Evolutionary conservation across 2,797 vertebrate species (phyloP).

Genomic region (Pseudomugil gertrudae): DNA sequence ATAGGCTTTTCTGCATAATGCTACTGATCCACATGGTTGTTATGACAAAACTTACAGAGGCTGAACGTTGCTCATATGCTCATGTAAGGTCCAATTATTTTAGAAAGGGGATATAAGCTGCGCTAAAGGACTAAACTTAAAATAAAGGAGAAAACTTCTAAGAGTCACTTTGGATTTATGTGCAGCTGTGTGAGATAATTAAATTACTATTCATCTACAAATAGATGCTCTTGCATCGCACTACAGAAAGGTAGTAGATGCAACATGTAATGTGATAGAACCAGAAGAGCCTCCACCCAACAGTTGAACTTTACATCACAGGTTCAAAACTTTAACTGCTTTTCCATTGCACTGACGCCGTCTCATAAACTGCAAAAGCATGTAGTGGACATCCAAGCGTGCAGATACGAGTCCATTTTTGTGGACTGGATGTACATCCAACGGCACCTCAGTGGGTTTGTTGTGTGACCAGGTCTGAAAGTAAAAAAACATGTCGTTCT

Average conservation of each 20-base stretch:
- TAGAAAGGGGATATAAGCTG: conserved; percentile 25
- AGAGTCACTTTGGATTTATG: background rate
- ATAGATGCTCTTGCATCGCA: background rate
- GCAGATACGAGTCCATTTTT: background rate
- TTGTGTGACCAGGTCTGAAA: conserved; percentile 21
- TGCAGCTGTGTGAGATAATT: background rate
- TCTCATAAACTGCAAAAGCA: background rate
- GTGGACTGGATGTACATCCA: conserved; percentile 17
- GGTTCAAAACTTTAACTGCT: background rate
- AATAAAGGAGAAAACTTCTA: background rate
- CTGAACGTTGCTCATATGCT: conserved; percentile 25
- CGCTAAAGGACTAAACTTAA: background rate
- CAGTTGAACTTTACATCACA: background rate
- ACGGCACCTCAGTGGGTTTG: conserved; percentile 17
- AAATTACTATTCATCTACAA: background rate
- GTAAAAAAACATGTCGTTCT: conserved; percentile 18
- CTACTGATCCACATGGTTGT: conserved; percentile 27
- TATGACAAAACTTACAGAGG: conserved; percentile 34
- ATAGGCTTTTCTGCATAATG: conserved; percentile 13
- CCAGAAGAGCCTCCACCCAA: background rate
- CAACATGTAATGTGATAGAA: background rate
- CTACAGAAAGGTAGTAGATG: background rate
- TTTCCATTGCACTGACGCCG: background rate
- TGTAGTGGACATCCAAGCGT: background rate
- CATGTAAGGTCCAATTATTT: conserved; percentile 45